Percentiles rank a stretch among this genome's conserved stretches.
Evolutionary conservation across 1,140 invertebrate species (phyloP).

Genomic region (Scaptodrosophila lebanonensis): DNA sequence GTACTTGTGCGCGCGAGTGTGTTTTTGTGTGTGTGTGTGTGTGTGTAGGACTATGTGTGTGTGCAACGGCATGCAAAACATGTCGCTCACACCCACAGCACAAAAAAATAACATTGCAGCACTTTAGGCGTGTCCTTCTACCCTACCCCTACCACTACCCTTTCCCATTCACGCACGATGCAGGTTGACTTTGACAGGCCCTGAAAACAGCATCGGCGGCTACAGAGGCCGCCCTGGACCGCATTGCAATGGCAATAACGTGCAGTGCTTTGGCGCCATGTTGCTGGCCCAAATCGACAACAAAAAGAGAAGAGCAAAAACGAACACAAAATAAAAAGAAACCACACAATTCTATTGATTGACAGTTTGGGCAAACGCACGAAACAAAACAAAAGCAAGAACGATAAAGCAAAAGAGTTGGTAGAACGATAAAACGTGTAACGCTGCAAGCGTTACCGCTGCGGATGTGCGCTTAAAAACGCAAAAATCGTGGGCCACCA

Average conservation of each 20-base stretch:
- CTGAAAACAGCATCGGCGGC: constrained; percentile 3
- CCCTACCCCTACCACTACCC: no score
- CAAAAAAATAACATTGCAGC: constrained; percentile 63
- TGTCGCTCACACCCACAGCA: constrained; percentile 61
- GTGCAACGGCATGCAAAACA: constrained; percentile 32
- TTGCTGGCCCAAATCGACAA: no score
- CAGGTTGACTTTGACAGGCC: constrained; percentile 62
- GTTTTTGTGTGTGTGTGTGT: no score
- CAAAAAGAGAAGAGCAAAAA: not conserved
- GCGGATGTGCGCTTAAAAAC: constrained; percentile 56
- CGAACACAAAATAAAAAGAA: constrained; percentile 33
- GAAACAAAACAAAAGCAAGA: constrained; percentile 34
- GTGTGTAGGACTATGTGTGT: no score
- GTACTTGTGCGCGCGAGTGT: no score
- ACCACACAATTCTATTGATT: constrained; percentile 70
- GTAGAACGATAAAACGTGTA: constrained; percentile 40
- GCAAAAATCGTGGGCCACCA: not conserved
- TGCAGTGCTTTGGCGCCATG: not conserved
- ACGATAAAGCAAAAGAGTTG: not conserved
- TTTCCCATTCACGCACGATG: no score
- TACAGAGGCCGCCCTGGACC: constrained; percentile 15
- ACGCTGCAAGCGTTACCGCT: constrained; percentile 64
- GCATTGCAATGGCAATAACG: constrained; percentile 39
- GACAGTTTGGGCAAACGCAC: constrained; percentile 73
- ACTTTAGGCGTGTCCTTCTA: no score